Percentiles rank a stretch among this genome's conserved stretches.
Conservation (phyloP, 2,113 vertebrate genomes). For the Athene cunicularia region DNA sequence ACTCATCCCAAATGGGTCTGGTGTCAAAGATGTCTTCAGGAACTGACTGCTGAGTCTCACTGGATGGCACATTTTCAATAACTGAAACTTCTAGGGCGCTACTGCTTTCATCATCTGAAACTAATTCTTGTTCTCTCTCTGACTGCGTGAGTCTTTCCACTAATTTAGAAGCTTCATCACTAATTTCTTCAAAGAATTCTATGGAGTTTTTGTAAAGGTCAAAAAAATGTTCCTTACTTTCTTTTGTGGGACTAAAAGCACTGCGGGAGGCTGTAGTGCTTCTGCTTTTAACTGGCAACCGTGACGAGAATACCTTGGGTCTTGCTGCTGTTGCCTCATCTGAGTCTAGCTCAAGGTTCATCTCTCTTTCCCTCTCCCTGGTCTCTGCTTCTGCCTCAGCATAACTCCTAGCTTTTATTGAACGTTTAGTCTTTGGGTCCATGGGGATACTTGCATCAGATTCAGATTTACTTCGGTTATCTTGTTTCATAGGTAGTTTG, state of each 20-base stretch:
- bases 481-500: slow-evolving; percentile 75
- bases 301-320: slow-evolving; percentile 87
- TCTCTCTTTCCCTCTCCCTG: slow-evolving; percentile 75
- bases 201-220: slow-evolving; percentile 86
- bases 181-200: slow-evolving; percentile 96
- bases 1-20: slow-evolving; percentile 96
- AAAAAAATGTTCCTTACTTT: slow-evolving; percentile 84
- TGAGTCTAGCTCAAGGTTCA: slow-evolving; percentile 77
- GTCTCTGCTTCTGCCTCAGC: slow-evolving; percentile 82
- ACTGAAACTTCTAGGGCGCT: slow-evolving; percentile 91
- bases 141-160: slow-evolving; percentile 91
- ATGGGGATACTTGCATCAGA: slow-evolving; percentile 81
- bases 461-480: slow-evolving; percentile 88
- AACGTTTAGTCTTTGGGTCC: slow-evolving; percentile 78
- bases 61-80: slow-evolving; percentile 89
- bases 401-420: slow-evolving; percentile 85
- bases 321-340: slow-evolving; percentile 76
- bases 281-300: slow-evolving; percentile 88
- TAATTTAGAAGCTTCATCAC: slow-evolving; percentile 93
- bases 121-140: slow-evolving; percentile 86
- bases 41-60: slow-evolving; percentile 87
- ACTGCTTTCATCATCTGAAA: slow-evolving; percentile 94
- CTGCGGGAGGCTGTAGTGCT: slow-evolving; percentile 69
- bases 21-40: slow-evolving; percentile 95
- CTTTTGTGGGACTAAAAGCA: slow-evolving; percentile 75